A percentile compares a stretch with the other conserved stretches of the same genome.
Conservation (phyloP, 2,888 invertebrate species). For the Drosophila rubida region DNA sequence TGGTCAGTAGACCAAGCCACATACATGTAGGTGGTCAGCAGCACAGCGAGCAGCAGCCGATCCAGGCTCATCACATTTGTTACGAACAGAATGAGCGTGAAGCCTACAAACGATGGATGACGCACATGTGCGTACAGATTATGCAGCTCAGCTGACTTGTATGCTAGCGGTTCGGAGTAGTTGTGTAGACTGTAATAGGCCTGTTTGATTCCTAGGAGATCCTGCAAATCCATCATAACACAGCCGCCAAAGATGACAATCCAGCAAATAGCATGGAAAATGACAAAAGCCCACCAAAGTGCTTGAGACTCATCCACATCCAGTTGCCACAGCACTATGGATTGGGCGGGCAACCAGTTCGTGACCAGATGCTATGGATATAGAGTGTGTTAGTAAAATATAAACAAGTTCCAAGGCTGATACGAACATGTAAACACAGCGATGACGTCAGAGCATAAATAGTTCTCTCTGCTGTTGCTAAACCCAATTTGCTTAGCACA, state of each 20-base stretch:
- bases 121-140: slow-evolving; percentile 87
- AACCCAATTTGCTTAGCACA: slow-evolving; percentile 83
- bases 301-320: slow-evolving; percentile 84
- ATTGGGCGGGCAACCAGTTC: slow-evolving; percentile 86
- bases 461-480: slow-evolving; percentile 85
- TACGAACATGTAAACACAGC: slow-evolving; percentile 85
- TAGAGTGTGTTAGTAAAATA: background rate
- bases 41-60: slow-evolving; percentile 86
- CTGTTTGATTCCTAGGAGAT: slow-evolving; percentile 88
- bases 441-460: slow-evolving; percentile 86
- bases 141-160: slow-evolving; percentile 86
- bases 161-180: slow-evolving; percentile 85
- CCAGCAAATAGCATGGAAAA: slow-evolving; percentile 86
- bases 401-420: slow-evolving; percentile 8
- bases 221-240: slow-evolving; percentile 87
- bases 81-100: slow-evolving; percentile 87
- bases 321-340: slow-evolving; percentile 86
- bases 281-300: slow-evolving; percentile 85
- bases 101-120: slow-evolving; percentile 88
- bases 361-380: slow-evolving; percentile 85
- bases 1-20: slow-evolving; percentile 87
- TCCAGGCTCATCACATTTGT: slow-evolving; percentile 88
- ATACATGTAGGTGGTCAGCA: slow-evolving; percentile 87
- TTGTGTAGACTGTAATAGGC: slow-evolving; percentile 87
- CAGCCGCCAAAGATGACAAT: slow-evolving; percentile 87